Base-by-base conservation (phyloP, 2,797 vertebrate genomes). In the Poecilia picta region DNA sequence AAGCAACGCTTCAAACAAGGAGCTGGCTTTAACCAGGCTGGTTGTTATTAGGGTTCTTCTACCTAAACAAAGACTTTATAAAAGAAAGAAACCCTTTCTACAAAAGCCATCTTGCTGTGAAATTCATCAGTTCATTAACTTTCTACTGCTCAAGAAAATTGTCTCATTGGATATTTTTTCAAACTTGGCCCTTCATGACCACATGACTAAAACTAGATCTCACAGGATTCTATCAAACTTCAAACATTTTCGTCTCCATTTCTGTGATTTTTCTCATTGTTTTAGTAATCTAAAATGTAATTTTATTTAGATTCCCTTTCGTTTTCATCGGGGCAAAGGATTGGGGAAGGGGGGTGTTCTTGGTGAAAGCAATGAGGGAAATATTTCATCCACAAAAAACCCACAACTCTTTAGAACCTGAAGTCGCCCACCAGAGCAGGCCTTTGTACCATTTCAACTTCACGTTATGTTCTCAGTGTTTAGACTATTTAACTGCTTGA, bases 381-480 rank as follows among this genome's bases (percentile, higher is more conserved):
- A 70, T 45, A 70, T 43, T 70, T 70, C 5, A 46, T 46, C 41
- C 68, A 71, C 68, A 71, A 45, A 71, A 71, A 45, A 8, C 41
- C 68, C 68, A 71, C 68, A 16, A 71, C 25, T 71, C 68, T 28
- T 71, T 28, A 8, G 41, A 45, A 71, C 41, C 25, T 28, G 68
- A 46, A 45, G n/a, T n/a, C 41, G 11, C 25, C 68, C 43, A n/a
- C 12, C 15, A 45, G 39, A 28, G 68, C 41, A 45, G 3, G 13
- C 68, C 25, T 33, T 39, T 75, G 15, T 7, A 3, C 45, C 66
- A 8, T 73, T 62, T 79, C 12, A 68, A 68, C 13, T 1, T n/a
- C 4, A 51, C 28, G 5, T 47, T 20, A 71, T 47, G 5, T 80
- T 10, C 25, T 74, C 6, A 10, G 25, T 68, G 59, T 84, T 82